Evolutionary conservation across 2,888 invertebrate genomes (phyloP), one percentile per base, ranked within the genome.

Genomic region (Odontomyia ornata): DNA sequence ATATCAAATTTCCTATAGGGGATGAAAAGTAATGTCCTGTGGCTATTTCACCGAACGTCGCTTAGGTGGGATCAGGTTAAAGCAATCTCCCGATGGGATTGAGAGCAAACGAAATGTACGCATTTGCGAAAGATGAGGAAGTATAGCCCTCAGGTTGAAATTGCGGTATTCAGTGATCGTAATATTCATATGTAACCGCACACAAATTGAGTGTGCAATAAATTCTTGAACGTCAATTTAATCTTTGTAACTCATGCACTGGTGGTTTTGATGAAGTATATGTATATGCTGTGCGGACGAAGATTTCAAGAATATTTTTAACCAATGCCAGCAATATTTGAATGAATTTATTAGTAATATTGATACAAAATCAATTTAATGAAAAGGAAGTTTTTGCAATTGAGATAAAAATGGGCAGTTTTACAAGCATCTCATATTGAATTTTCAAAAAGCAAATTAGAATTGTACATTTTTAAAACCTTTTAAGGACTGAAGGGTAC

Each of bases 1-100:
- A 79, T 79, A 79, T 79, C 79, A 79, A 77, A 79, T 79, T 79
- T 79, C 79, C 72, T 56, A 76, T 52, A 67, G 77, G 57, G 71
- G 56, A 77, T 52, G 72, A 71, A 72, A 76, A 75, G 62, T 67
- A 65, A 57, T 72, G 46, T 73, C 77, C 79, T 76, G 72, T 76
- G 77, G 77, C 73, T 72, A 79, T 77, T 78, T 60, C 65, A n/a
- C 25, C 60, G 36, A 56, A 27, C 56, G 25, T n/a, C 76, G 76
- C 76, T 77, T 77, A 79, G 77, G 79, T 77, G 79, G 76, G 71
- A 76, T 78, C 72, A 76, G 76, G 73, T 76, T 76, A 67, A 72
- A 75, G 75, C 60, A 73, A 73, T 73, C 56, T 73, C 73, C 73
- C 57, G 30, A 60, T 73, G 73, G 73, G 73, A 73, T 73, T 60